A percentile compares a stretch with the other conserved stretches of the same genome.
Conservation (phyloP, 2,888 invertebrate species). For the Petrophora chlorosata region DNA sequence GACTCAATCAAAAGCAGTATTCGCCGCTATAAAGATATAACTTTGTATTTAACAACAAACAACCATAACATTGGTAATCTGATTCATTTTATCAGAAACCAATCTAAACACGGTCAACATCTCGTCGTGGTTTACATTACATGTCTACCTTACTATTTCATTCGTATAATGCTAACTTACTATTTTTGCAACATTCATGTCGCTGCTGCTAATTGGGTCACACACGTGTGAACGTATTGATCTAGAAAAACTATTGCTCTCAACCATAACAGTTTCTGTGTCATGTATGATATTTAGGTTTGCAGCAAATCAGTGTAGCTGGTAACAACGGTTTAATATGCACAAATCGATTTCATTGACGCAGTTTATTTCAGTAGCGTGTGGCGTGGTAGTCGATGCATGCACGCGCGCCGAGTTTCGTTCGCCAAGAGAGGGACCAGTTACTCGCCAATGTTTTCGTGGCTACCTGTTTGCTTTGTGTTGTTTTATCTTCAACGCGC, state of each 20-base stretch:
- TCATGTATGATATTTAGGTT: conserved; percentile 6
- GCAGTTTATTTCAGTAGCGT: conserved; percentile 58
- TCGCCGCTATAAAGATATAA: conserved; percentile 37
- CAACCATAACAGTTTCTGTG: conserved; percentile 8
- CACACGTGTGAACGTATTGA: conserved; percentile 22
- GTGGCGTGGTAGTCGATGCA: conserved; percentile 37
- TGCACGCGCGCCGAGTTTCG: conserved; percentile 26
- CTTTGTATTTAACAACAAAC: conserved; percentile 16
- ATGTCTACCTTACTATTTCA: conserved; percentile 3
- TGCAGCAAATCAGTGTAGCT: conserved; percentile 1
- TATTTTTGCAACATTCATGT: conserved; percentile 19
- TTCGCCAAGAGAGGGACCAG: conserved; percentile 29
- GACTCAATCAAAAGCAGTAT: conserved; percentile 48
- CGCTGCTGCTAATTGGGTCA: conserved; percentile 18
- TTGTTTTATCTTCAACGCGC: conserved; percentile 37
- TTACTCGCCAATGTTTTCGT: conserved; percentile 31
- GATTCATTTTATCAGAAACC: neutral
- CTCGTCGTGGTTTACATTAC: neutral
- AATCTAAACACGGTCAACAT: neutral
- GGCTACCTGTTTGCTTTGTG: conserved; percentile 29
- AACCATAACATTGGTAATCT: conserved; percentile 12
- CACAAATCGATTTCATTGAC: conserved; percentile 57
- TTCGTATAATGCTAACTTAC: conserved; percentile 3
- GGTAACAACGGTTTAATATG: conserved; percentile 36
- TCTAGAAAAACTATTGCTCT: conserved; percentile 18